phyloP scores from a whole-genome alignment of 2,797 vertebrate genomes.

The Gila robusta region DNA sequence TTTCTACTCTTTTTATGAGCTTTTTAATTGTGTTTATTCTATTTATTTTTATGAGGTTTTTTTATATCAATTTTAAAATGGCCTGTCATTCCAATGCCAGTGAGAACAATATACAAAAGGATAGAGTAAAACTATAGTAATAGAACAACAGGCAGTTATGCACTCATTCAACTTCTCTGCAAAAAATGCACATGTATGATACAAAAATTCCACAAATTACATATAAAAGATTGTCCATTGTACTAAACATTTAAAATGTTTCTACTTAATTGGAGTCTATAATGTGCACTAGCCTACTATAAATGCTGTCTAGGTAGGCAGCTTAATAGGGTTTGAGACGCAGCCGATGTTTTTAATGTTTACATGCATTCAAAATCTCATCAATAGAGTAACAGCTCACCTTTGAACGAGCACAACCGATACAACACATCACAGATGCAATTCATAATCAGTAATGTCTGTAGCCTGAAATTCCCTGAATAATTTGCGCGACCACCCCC shows the following conservation, averaged over 20 bases:
- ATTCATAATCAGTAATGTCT: neutral
- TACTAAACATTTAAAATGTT: neutral
- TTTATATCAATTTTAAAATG: neutral
- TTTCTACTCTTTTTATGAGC: too few species aligned
- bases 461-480: neutral
- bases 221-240: neutral
- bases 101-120: neutral
- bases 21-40: neutral
- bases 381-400: neutral
- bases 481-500: conserved; percentile 45
- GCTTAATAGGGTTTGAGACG: neutral
- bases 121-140: neutral
- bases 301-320: neutral
- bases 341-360: neutral
- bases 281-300: neutral
- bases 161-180: neutral
- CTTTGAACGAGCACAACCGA: neutral
- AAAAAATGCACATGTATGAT: neutral
- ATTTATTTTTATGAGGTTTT: neutral
- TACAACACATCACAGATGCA: neutral
- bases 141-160: neutral
- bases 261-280: too few species aligned
- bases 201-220: neutral
- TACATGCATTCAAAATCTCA: neutral
- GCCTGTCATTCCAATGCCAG: neutral